A percentile compares a stretch with the other conserved stretches of the same genome.
These are phyloP conservation scores for Dasypus novemcinctus DNA, from an alignment of 2,113 vertebrate genomes.

Conservation along the genomic window DNA sequence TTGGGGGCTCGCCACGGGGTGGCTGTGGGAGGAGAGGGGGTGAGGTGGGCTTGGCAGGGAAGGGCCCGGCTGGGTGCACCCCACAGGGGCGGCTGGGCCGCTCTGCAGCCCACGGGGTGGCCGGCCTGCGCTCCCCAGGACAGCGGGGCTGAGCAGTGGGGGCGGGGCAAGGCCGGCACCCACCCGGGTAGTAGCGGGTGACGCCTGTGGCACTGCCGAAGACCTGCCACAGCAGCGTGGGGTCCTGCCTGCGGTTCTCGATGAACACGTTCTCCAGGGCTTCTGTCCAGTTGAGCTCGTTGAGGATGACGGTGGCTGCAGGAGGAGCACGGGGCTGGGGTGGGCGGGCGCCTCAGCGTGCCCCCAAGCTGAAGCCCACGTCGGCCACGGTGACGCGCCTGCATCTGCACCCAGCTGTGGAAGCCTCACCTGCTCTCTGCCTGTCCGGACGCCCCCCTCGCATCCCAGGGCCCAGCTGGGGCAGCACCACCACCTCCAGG, in stretches of 20 bases:
- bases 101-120: not conserved
- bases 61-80: not conserved
- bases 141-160: not conserved
- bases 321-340: conserved; percentile 39
- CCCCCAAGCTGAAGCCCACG: not conserved
- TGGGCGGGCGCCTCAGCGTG: not conserved
- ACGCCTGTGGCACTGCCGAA: conserved; percentile 98
- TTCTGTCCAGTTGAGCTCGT: conserved; percentile 98
- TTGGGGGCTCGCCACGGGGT: conserved; percentile 96
- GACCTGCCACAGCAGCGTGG: conserved; percentile 96
- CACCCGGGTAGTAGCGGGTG: conserved; percentile 97
- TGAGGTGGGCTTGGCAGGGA: not conserved
- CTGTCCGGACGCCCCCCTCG: not conserved
- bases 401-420: not conserved
- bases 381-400: not conserved
- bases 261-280: conserved; percentile 95
- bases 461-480: not conserved
- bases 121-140: not conserved
- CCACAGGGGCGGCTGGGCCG: not conserved
- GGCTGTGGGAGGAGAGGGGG: conserved; percentile 82
- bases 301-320: conserved; percentile 94
- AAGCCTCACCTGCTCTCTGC: not conserved
- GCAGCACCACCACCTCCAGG: not conserved
- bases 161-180: conserved; percentile 1
- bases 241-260: conserved; percentile 93